A percentile compares a stretch with the other conserved stretches of the same genome.
Conservation (phyloP, 2,888 invertebrate species). For the Drosophila neonasuta region DNA sequence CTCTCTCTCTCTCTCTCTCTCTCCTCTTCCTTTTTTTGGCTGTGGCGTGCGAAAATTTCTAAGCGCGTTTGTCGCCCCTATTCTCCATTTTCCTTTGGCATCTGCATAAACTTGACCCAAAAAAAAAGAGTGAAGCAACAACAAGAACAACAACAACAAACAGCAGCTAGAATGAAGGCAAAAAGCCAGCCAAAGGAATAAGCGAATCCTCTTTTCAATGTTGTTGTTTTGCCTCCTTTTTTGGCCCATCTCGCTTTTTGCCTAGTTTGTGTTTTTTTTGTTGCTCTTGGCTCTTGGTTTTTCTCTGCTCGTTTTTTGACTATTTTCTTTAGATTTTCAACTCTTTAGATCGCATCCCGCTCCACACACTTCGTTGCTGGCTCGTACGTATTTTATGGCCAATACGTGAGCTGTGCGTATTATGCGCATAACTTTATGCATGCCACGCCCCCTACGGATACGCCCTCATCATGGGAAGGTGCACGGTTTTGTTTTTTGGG, state of each 20-base stretch:
- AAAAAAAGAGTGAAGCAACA: conserved; percentile 29
- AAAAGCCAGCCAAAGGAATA: conserved; percentile 44
- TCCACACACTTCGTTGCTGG: conserved; percentile 10
- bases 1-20: not conserved
- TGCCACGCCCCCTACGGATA: conserved; percentile 39
- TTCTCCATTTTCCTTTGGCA: conserved; percentile 44
- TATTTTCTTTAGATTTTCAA: conserved; percentile 67
- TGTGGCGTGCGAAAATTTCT: conserved; percentile 65
- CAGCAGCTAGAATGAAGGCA: conserved; percentile 39
- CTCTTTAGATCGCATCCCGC: conserved; percentile 45
- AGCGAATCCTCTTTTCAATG: conserved; percentile 59
- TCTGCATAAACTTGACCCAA: conserved; percentile 77
- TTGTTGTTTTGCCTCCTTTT: conserved; percentile 36
- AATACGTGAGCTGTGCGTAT: conserved; percentile 73
- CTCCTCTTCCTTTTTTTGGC: not conserved
- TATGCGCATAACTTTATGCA: conserved; percentile 71
- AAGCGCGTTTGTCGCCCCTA: conserved; percentile 65
- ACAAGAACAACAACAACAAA: conserved; percentile 13
- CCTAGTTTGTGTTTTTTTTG: not conserved
- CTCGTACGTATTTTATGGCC: conserved; percentile 66
- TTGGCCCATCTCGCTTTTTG: not conserved
- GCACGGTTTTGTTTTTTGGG: conserved; percentile 21
- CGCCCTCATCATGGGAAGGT: conserved; percentile 1
- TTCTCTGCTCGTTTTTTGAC: conserved; percentile 21
- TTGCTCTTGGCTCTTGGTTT: not conserved